Percentiles rank a stretch among this genome's conserved stretches.
Conservation (phyloP, 2,113 vertebrate genomes). For the Vimba vimba region DNA sequence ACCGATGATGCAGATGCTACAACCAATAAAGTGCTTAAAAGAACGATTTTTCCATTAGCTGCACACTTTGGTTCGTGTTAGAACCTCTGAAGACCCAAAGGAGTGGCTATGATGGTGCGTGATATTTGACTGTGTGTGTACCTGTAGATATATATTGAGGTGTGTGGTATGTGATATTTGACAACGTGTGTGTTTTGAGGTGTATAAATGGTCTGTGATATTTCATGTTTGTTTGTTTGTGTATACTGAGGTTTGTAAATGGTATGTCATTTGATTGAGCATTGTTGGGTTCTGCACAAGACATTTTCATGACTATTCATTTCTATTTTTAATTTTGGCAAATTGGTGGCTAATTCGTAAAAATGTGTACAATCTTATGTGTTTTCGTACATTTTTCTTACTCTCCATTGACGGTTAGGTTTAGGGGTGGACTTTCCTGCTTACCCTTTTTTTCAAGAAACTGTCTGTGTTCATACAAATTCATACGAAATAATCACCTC, state of each 20-base stretch:
- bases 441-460: no score
- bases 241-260: not conserved
- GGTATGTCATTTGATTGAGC: not conserved
- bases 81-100: constrained; percentile 60
- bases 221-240: constrained; percentile 5
- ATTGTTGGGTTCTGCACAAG: not conserved
- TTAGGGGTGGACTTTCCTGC: no score
- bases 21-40: constrained; percentile 73
- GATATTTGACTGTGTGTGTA: not conserved
- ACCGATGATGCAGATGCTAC: constrained; percentile 69
- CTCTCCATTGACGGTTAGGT: no score
- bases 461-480: no score
- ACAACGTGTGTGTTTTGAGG: not conserved
- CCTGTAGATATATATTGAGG: not conserved
- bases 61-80: constrained; percentile 69
- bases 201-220: constrained; percentile 12
- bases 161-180: not conserved
- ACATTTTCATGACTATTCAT: not conserved
- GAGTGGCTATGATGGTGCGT: constrained; percentile 30
- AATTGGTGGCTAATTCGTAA: not conserved
- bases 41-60: constrained; percentile 73
- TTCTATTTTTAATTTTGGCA: not conserved
- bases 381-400: not conserved
- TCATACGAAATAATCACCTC: no score
- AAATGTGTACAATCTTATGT: not conserved